Evolutionary conservation across 2,888 invertebrate species (phyloP).

Genomic region (Caenorhabditis zanzibari): DNA sequence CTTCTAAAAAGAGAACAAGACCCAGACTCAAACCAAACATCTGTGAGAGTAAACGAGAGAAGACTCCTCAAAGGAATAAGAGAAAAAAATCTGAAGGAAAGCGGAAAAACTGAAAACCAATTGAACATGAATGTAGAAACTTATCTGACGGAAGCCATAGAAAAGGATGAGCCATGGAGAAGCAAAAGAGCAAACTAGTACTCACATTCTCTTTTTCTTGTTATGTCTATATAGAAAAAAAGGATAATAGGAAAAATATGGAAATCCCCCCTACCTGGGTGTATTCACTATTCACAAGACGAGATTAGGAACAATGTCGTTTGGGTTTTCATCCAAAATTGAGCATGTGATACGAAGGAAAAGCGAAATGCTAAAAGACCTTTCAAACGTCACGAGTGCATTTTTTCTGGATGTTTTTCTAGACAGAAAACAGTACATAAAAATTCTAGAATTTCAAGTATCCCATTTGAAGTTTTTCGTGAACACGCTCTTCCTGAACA

Average conservation of each 20-base stretch:
- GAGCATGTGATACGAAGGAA: constrained; percentile 26
- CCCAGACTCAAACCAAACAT: constrained; percentile 36
- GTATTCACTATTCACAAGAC: constrained; percentile 27
- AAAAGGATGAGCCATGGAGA: constrained; percentile 21
- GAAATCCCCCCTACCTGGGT: not conserved
- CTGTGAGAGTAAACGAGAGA: not conserved
- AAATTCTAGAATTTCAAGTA: constrained; percentile 4
- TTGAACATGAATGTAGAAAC: constrained; percentile 41
- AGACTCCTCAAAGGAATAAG: not conserved
- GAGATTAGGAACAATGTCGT: constrained; percentile 45
- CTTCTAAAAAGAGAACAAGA: constrained; percentile 10
- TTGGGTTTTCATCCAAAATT: constrained; percentile 16
- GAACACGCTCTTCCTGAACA: constrained; percentile 36
- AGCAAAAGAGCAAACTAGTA: constrained; percentile 26
- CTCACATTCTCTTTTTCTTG: constrained; percentile 11
- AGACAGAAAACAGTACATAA: not conserved
- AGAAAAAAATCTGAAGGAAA: constrained; percentile 5
- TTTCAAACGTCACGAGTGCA: constrained; percentile 28
- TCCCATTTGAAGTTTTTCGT: not conserved
- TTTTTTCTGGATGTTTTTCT: not conserved
- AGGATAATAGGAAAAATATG: constrained; percentile 23
- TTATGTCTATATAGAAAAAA: constrained; percentile 17
- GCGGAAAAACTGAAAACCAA: constrained; percentile 24
- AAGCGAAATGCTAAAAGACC: constrained; percentile 2
- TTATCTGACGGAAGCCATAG: constrained; percentile 49